These are phyloP conservation scores for Coregonus suidteri DNA, from an alignment of 2,797 vertebrate species.

Conservation along the genomic window DNA sequence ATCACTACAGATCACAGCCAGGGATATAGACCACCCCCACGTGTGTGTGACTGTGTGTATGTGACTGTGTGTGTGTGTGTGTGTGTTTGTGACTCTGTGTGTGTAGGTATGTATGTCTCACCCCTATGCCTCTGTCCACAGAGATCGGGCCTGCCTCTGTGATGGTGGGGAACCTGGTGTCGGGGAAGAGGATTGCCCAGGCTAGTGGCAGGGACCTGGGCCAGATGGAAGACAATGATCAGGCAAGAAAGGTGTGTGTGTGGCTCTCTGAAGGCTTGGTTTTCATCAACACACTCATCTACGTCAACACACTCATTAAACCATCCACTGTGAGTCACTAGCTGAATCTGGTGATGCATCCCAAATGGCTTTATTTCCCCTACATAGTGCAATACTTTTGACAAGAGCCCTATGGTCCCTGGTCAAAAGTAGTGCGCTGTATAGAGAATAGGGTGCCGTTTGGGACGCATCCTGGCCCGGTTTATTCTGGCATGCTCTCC, in stretches of 20 bases:
- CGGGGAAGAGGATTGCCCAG: constrained; percentile 97
- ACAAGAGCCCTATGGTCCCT: not conserved
- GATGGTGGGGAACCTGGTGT: constrained; percentile 99
- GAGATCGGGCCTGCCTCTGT: constrained; percentile 99
- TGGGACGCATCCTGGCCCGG: not conserved
- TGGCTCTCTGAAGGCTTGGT: constrained; percentile 9
- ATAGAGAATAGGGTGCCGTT: not conserved
- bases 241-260: constrained; percentile 75
- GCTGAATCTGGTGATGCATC: not conserved
- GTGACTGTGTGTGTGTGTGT: not conserved
- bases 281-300: constrained; percentile 2
- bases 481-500: not conserved
- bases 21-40: too few relatives aligned
- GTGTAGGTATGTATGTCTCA: too few relatives aligned
- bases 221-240: constrained; percentile 98
- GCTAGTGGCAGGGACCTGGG: constrained; percentile 95
- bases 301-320: not conserved
- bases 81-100: not conserved
- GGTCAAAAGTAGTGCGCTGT: not conserved
- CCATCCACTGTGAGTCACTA: not conserved
- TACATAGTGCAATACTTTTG: not conserved
- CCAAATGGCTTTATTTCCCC: not conserved
- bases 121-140: constrained; percentile 46
- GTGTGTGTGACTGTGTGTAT: not conserved
- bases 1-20: too few relatives aligned